phyloP scores from a whole-genome alignment of 2,797 vertebrate species.

The Microctenopoma stevenorrisi region DNA sequence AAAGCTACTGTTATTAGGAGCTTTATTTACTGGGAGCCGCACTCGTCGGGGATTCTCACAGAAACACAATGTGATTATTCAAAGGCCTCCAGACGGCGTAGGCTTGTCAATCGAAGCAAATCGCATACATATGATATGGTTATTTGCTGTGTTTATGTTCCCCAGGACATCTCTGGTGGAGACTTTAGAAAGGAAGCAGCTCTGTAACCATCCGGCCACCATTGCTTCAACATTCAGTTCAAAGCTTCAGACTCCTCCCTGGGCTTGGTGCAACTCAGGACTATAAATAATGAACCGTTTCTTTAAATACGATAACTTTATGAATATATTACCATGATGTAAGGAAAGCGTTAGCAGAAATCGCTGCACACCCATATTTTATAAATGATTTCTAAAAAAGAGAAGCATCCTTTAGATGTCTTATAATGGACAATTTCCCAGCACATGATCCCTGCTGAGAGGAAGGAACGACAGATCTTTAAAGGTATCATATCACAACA shows the following conservation, averaged over 20 bases:
- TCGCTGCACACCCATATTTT: constrained; percentile 54
- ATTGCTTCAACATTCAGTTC: constrained; percentile 9
- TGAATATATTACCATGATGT: constrained; percentile 53
- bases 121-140: constrained; percentile 27
- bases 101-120: constrained; percentile 16
- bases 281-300: constrained; percentile 67
- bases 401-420: constrained; percentile 12
- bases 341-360: constrained; percentile 53
- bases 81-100: constrained; percentile 25
- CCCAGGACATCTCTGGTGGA: neutral
- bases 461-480: neutral
- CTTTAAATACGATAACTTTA: constrained; percentile 65
- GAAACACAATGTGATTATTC: constrained; percentile 44
- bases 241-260: constrained; percentile 9
- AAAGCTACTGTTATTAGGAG: constrained; percentile 67
- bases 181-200: neutral
- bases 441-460: constrained; percentile 1
- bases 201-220: neutral
- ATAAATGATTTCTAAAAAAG: constrained; percentile 47
- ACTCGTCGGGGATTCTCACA: constrained; percentile 32
- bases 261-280: constrained; percentile 19
- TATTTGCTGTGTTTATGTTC: constrained; percentile 12
- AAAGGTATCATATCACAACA: neutral
- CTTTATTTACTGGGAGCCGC: constrained; percentile 58
- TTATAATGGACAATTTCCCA: constrained; percentile 1